Evolutionary conservation across 2,113 vertebrate genomes (phyloP).

Genomic region (Malurus cyaneus): DNA sequence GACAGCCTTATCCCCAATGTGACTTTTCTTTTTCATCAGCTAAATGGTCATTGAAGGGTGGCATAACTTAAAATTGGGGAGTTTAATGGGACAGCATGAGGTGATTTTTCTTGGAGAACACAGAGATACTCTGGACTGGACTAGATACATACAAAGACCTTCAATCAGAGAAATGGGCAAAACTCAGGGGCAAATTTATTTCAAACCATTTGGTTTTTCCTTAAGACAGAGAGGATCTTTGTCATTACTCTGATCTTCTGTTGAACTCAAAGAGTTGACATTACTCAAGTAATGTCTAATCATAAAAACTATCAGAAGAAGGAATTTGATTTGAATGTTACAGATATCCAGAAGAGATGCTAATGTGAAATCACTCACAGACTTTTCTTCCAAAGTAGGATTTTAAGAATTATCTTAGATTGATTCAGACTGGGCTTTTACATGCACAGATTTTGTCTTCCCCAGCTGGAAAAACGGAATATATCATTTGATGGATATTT

Average conservation of each 20-base stretch:
- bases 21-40: neutral
- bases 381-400: neutral
- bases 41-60: neutral
- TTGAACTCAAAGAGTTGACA: neutral
- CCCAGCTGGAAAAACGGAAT: neutral
- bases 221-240: neutral
- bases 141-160: neutral
- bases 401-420: neutral
- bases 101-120: neutral
- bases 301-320: neutral
- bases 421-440: neutral
- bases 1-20: neutral
- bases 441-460: neutral
- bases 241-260: neutral
- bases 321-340: neutral
- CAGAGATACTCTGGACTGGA: neutral
- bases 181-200: neutral
- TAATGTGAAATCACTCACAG: neutral
- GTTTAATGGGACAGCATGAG: neutral
- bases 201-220: neutral
- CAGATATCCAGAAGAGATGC: neutral
- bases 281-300: neutral
- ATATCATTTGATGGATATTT: neutral
- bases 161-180: neutral
- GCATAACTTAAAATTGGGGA: neutral